Conservation (phyloP, 2,888 invertebrate genomes). For the Eristalis tenax region DNA sequence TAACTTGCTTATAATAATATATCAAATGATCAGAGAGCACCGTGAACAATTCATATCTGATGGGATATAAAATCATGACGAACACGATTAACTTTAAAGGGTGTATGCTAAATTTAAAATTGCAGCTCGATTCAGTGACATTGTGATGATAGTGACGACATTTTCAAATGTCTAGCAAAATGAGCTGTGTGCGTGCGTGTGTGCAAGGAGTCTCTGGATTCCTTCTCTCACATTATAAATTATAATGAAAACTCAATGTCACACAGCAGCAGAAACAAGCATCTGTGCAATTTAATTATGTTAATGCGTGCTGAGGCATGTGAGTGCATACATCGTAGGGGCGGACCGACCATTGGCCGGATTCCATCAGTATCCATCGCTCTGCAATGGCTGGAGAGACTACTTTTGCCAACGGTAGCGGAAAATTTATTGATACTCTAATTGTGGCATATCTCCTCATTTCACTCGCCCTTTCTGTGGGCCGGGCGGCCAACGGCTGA, state of each 20-base stretch:
- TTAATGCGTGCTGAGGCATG: conserved; percentile 66
- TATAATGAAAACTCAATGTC: conserved; percentile 71
- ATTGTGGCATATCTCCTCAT: conserved; percentile 70
- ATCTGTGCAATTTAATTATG: conserved; percentile 71
- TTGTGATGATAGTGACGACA: conserved; percentile 43
- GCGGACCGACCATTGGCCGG: conserved; percentile 33
- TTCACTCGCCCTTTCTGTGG: conserved; percentile 57
- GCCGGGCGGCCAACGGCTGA: conserved; percentile 6
- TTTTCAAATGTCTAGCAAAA: conserved; percentile 63
- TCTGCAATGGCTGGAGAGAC: conserved; percentile 11
- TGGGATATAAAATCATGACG: conserved; percentile 21
- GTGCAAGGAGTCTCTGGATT: conserved; percentile 57
- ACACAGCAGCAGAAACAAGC: conserved; percentile 24
- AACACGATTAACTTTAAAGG: not conserved
- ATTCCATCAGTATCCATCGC: conserved; percentile 44
- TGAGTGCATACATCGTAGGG: conserved; percentile 58
- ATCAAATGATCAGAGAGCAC: not conserved
- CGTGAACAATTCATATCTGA: conserved; percentile 12
- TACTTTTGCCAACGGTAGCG: conserved; percentile 70
- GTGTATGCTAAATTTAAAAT: not conserved
- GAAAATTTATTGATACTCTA: conserved; percentile 72
- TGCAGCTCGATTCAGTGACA: not conserved
- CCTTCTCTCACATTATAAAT: conserved; percentile 69
- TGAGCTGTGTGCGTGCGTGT: conserved; percentile 18
- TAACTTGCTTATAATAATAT: conserved; percentile 25